phyloP scores from a whole-genome alignment of 1,140 invertebrate species.

The Caligus rogercresseyi region DNA sequence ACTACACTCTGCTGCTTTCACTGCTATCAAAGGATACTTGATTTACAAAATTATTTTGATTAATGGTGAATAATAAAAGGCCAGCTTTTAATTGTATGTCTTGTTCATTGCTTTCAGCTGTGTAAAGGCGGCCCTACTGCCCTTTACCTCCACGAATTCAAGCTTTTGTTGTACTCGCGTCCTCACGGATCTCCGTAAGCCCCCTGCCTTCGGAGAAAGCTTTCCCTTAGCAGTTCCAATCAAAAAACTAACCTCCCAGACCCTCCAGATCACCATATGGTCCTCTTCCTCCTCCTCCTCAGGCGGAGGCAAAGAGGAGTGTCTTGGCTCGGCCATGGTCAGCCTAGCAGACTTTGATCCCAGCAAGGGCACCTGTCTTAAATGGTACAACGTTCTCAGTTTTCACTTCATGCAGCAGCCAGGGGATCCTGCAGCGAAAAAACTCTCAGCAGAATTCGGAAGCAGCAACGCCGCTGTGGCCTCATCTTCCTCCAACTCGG shows the following conservation, averaged over 20 bases:
- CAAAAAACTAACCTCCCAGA: conserved; percentile 59
- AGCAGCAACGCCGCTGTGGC: neutral
- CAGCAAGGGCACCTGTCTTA: conserved; percentile 47
- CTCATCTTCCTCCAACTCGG: conserved; percentile 27
- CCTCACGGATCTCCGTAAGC: conserved; percentile 50
- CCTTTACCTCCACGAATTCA: conserved; percentile 38
- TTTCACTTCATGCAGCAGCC: conserved; percentile 58
- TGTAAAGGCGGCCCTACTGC: conserved; percentile 57
- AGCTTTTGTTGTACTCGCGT: conserved; percentile 53
- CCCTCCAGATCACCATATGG: conserved; percentile 64
- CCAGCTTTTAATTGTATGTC: too few relatives aligned
- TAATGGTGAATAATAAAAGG: too few relatives aligned
- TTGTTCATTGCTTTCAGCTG: conserved; percentile 39
- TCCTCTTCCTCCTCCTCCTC: conserved; percentile 37
- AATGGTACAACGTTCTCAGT: conserved; percentile 88
- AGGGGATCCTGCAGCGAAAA: neutral
- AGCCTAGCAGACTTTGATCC: conserved; percentile 82
- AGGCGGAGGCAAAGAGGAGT: conserved; percentile 57
- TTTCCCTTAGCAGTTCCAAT: conserved; percentile 54
- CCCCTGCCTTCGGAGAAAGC: conserved; percentile 58
- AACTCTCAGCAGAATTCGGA: neutral
- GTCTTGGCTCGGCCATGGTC: conserved; percentile 44
- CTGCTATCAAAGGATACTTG: too few relatives aligned
- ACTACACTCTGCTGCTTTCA: too few relatives aligned
- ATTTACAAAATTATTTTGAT: too few relatives aligned